Conservation (phyloP, 2,888 invertebrate genomes). For the Cosmorhoe ocellata region DNA sequence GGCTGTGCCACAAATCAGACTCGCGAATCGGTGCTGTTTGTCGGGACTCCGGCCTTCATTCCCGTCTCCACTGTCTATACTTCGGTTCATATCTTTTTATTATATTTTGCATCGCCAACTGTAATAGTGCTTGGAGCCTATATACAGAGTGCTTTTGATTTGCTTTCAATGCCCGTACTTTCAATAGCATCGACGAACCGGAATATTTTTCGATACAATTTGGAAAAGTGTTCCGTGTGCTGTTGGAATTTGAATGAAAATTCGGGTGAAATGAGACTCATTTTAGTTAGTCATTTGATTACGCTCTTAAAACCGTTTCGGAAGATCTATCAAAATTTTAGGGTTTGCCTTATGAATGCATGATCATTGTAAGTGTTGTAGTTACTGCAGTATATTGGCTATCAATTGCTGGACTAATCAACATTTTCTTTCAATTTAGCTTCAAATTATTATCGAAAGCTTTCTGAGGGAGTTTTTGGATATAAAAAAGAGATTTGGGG, state of each 20-base stretch:
- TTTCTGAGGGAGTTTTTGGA: background rate
- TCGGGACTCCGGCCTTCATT: constrained; percentile 21
- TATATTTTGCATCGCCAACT: constrained; percentile 24
- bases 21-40: constrained; percentile 23
- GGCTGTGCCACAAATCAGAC: constrained; percentile 15
- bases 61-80: constrained; percentile 25
- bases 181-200: background rate
- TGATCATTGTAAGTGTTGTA: constrained; percentile 8
- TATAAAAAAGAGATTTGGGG: too few species aligned
- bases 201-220: constrained; percentile 2
- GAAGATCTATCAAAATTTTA: constrained; percentile 15
- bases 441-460: background rate
- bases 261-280: background rate
- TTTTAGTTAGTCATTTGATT: constrained; percentile 3
- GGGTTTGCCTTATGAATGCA: constrained; percentile 8
- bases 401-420: constrained; percentile 3
- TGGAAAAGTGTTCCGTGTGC: background rate
- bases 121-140: constrained; percentile 22
- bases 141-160: constrained; percentile 20
- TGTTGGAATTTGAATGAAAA: background rate
- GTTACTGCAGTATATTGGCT: constrained; percentile 10
- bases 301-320: constrained; percentile 3
- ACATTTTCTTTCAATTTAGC: background rate
- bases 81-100: constrained; percentile 26
- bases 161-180: constrained; percentile 17